A percentile compares a stretch with the other conserved stretches of the same genome.
These are phyloP conservation scores for Dasyurus viverrinus DNA, from an alignment of 2,113 vertebrate genomes.

Conservation along the genomic window DNA sequence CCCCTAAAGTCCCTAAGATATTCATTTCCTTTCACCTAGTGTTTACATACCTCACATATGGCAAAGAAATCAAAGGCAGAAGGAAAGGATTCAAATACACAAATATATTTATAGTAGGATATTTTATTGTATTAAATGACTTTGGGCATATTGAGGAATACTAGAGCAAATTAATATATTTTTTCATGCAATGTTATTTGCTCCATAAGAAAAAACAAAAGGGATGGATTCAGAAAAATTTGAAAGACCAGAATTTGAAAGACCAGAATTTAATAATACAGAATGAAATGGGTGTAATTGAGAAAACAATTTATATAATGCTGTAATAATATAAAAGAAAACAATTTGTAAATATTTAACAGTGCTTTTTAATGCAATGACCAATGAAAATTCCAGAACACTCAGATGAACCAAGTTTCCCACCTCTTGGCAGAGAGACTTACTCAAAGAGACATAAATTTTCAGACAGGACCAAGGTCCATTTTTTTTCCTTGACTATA, in stretches of 20 bases:
- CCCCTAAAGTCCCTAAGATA: not conserved
- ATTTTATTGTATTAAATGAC: not conserved
- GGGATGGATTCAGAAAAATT: not conserved
- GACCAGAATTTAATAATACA: not conserved
- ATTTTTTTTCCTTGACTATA: not conserved
- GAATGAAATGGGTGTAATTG: not conserved
- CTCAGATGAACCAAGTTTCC: not conserved
- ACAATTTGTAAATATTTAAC: not conserved
- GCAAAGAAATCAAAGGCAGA: not conserved
- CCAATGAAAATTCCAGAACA: not conserved
- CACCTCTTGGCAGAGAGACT: not conserved
- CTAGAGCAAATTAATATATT: not conserved
- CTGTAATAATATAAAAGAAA: not conserved
- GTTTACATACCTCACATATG: not conserved
- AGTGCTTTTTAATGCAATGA: not conserved
- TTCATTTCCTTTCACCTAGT: not conserved
- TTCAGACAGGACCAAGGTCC: not conserved
- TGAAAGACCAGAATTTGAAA: not conserved
- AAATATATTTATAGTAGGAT: not conserved
- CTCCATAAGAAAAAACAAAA: not conserved
- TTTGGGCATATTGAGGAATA: not conserved
- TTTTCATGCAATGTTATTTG: not conserved
- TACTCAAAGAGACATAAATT: not conserved
- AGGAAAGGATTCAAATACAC: not conserved
- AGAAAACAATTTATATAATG: not conserved